Evolutionary conservation across 1,140 invertebrate species (phyloP).

Genomic region (Cylas formicarius): DNA sequence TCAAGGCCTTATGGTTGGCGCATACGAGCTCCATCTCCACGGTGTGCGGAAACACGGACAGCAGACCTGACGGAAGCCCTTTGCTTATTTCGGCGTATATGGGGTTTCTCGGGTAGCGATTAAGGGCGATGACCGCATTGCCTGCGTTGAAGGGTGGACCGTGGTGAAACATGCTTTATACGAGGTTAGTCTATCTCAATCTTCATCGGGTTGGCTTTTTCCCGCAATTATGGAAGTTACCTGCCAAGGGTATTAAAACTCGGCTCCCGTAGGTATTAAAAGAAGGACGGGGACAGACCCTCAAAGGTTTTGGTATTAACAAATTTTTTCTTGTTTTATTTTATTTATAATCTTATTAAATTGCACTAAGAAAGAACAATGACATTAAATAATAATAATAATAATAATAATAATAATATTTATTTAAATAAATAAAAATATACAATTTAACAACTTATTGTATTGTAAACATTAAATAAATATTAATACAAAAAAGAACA

Average conservation of each 20-base stretch:
- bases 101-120: conserved; percentile 3
- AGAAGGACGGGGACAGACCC: conserved; percentile 23
- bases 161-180: too few relatives aligned
- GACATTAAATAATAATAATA: too few relatives aligned
- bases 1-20: conserved; percentile 16
- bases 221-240: conserved; percentile 22
- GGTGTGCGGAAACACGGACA: conserved; percentile 15
- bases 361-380: too few relatives aligned
- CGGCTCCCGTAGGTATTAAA: conserved; percentile 4
- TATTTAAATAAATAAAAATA: too few relatives aligned
- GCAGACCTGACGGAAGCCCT: conserved; percentile 19
- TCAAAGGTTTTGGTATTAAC: conserved; percentile 14
- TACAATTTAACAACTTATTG: too few relatives aligned
- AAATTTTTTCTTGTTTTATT: background rate
- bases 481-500: too few relatives aligned
- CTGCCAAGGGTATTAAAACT: conserved; percentile 13
- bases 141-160: conserved; percentile 17
- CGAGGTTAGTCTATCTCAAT: background rate
- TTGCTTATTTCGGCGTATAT: conserved; percentile 12
- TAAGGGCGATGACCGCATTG: conserved; percentile 25
- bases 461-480: too few relatives aligned
- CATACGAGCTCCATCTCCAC: conserved; percentile 9
- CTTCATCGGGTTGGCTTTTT: conserved; percentile 1
- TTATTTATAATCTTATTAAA: too few relatives aligned
- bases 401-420: too few relatives aligned